Conservation (phyloP, 2,888 invertebrate species). For the Hylaea fasciaria region DNA sequence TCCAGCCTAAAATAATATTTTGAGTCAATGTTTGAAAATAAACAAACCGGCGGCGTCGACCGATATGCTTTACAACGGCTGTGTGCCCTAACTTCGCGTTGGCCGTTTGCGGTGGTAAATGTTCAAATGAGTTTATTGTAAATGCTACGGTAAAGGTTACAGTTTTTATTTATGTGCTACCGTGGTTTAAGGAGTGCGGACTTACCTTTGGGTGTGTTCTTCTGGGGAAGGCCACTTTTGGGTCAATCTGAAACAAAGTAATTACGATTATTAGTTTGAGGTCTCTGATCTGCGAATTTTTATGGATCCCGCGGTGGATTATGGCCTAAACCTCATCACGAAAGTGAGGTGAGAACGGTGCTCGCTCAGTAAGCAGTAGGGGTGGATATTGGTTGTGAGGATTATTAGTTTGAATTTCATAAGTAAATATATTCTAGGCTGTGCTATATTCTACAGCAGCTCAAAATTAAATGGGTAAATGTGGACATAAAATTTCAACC, state of each 20-base stretch:
- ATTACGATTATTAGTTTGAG: neutral
- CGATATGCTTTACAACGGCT: slow-evolving; percentile 66
- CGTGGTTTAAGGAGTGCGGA: slow-evolving; percentile 49
- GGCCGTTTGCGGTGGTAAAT: slow-evolving; percentile 64
- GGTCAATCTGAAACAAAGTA: slow-evolving; percentile 95
- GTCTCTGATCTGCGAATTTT: no score
- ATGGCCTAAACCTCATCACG: no score
- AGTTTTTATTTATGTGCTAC: slow-evolving; percentile 66
- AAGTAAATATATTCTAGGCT: no score
- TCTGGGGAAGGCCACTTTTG: slow-evolving; percentile 99
- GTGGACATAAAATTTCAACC: no score
- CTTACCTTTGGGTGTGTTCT: slow-evolving; percentile 99
- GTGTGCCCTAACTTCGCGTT: slow-evolving; percentile 69
- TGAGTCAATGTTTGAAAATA: slow-evolving; percentile 82
- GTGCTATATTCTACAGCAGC: no score
- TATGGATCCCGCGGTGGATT: no score
- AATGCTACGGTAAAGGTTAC: slow-evolving; percentile 51
- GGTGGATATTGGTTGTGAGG: no score
- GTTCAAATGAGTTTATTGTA: slow-evolving; percentile 70
- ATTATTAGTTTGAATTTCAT: no score
- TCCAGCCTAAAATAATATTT: slow-evolving; percentile 84
- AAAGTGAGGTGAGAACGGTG: no score
- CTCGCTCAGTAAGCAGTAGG: no score
- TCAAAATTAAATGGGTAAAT: no score
- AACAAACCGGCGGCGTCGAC: slow-evolving; percentile 65